phyloP scores from a whole-genome alignment of 2,797 vertebrate genomes.

The Pelochelys cantorii region DNA sequence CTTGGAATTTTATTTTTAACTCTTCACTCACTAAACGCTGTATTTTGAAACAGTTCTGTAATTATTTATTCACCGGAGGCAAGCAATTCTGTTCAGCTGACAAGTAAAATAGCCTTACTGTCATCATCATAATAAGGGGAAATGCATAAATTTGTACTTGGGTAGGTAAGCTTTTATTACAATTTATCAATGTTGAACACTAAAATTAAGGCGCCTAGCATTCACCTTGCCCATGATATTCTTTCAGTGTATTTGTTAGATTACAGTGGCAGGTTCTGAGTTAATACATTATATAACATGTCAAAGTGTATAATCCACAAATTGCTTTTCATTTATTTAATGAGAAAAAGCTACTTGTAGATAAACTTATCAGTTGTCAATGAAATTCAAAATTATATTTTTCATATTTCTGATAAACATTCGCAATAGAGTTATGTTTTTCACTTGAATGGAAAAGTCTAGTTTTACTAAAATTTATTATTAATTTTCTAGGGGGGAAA shows the following conservation, averaged over 20 bases:
- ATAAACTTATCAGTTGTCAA: conserved; percentile 25
- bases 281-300: conserved; percentile 1
- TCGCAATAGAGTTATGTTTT: not conserved
- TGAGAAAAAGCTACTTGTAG: not conserved
- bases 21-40: not conserved
- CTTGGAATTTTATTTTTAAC: not conserved
- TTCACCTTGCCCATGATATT: not conserved
- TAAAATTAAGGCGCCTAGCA: not conserved
- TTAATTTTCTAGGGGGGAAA: not conserved
- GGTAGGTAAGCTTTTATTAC: not conserved
- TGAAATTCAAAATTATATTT: not conserved
- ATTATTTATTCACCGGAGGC: not conserved
- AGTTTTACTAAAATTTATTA: not conserved
- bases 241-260: not conserved
- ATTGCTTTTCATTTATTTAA: conserved; percentile 17
- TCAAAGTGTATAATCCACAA: not conserved
- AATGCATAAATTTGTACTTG: not conserved
- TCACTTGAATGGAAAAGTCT: conserved; percentile 1
- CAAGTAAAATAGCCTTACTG: not conserved
- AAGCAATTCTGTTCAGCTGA: not conserved
- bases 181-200: not conserved
- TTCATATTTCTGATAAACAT: not conserved
- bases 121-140: not conserved
- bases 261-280: not conserved
- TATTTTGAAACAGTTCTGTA: not conserved